Evolutionary conservation across 2,888 invertebrate species (phyloP).

Genomic region (Eutolmus rufibarbis): DNA sequence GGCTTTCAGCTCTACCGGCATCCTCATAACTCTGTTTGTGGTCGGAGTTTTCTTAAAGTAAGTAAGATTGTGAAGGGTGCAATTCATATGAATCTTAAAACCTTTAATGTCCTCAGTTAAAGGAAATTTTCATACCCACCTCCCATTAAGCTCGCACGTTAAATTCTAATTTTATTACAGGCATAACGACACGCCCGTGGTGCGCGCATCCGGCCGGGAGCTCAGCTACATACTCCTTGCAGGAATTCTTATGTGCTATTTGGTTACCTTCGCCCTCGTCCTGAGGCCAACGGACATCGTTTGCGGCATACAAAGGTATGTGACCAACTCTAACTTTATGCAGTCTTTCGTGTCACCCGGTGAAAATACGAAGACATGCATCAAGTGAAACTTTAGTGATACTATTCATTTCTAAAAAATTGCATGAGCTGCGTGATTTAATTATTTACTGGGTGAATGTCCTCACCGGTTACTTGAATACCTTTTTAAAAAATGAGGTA

Average conservation of each 20-base stretch:
- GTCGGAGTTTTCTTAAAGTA: constrained; percentile 77
- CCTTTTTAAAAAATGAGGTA: background rate
- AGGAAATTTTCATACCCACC: background rate
- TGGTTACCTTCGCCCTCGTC: constrained; percentile 90
- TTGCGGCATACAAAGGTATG: constrained; percentile 86
- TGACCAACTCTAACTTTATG: background rate
- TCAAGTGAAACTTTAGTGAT: background rate
- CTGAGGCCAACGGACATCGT: constrained; percentile 86
- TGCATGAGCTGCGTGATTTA: background rate
- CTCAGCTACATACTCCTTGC: constrained; percentile 89
- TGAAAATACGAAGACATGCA: background rate
- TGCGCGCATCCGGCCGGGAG: constrained; percentile 93
- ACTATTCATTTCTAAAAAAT: background rate
- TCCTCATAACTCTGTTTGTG: constrained; percentile 80
- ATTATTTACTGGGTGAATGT: background rate
- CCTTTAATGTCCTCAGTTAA: background rate
- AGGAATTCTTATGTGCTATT: constrained; percentile 90
- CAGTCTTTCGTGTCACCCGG: background rate
- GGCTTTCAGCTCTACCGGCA: constrained; percentile 86
- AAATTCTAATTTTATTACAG: constrained; percentile 54
- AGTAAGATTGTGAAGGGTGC: constrained; percentile 44
- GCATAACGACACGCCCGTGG: constrained; percentile 94
- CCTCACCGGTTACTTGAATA: background rate
- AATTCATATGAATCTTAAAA: background rate
- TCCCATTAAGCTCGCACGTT: background rate